Base-by-base conservation (phyloP, 2,797 vertebrate species). In the Loris lydekkerianus region DNA sequence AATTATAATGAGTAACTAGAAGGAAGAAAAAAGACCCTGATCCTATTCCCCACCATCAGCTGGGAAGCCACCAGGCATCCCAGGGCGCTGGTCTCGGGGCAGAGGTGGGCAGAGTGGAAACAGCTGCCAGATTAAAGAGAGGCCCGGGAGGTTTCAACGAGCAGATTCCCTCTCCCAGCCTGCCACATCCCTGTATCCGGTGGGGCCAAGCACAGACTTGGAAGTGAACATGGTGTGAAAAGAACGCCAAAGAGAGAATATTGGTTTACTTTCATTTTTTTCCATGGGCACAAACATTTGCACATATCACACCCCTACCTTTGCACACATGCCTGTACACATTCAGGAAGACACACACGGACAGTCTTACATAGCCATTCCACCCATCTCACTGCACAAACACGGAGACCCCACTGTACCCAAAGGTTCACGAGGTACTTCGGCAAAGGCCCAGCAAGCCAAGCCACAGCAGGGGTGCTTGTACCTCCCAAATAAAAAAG, bases 221-320 rank as follows among this genome's bases (percentile, higher is more conserved):
- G 65, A 60, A 53, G 73, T 31, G 78, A 86, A 31, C 20, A 37
- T 14, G 34, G 25, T 58, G 14, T 56, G 60, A 34, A 85, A 73
- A 56, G 7, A 75, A 49, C 2, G 40, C 34, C 49, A 58, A 21
- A n/a, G 46, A 77, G 61, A 83, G 85, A 84, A 67, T 7, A 20
- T 14, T 40, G 67, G 23, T 43, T 96, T 56, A 43, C 87, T 96
- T 95, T 90, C 91, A 72, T 49, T 91, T 85, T 85, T 67, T 77
- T 40, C 61, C 83, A 69, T 65, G 81, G 81, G 7, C 23, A 2
- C 14, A 43, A 10, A 89, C 25, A 58, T 29, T 17, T 3, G 18
- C 40, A 83, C 13, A 53, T 11, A 20, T 60, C 23, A 70, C 23
- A 37, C 17, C n/a, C 91, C 56, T 9, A 25, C 25, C 34, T 56